phyloP scores from a whole-genome alignment of 2,888 invertebrate genomes.

The Bugula neritina region DNA sequence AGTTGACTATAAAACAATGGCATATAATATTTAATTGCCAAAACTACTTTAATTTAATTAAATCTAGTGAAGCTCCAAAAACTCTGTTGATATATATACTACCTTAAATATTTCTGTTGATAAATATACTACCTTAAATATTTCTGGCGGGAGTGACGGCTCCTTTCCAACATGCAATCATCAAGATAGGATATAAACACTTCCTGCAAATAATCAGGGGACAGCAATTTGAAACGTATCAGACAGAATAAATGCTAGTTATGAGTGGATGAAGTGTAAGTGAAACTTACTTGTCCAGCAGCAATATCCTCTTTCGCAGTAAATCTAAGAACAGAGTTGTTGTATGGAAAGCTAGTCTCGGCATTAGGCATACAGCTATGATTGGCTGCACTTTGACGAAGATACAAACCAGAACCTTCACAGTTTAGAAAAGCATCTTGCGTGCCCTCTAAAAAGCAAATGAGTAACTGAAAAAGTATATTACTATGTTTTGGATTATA shows the following conservation, averaged over 20 bases:
- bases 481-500: no score
- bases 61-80: no score
- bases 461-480: no score
- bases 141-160: conserved; percentile 80
- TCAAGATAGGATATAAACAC: conserved; percentile 85
- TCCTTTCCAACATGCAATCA: conserved; percentile 72
- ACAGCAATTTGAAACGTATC: no score
- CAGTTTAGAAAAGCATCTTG: conserved; percentile 67
- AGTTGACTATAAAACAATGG: no score
- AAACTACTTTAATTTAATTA: no score
- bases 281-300: conserved; percentile 62
- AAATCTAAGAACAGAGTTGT: conserved; percentile 61
- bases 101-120: no score
- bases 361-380: conserved; percentile 89
- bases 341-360: conserved; percentile 73
- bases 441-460: not conserved
- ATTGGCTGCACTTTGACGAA: conserved; percentile 80
- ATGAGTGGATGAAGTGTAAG: no score
- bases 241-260: no score
- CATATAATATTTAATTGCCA: no score
- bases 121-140: conserved; percentile 55
- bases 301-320: conserved; percentile 67
- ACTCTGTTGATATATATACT: no score
- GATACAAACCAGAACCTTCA: conserved; percentile 83
- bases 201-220: conserved; percentile 57